These are phyloP conservation scores for Ginglymostoma cirratum DNA, from an alignment of 2,113 vertebrate species.

Conservation along the genomic window DNA sequence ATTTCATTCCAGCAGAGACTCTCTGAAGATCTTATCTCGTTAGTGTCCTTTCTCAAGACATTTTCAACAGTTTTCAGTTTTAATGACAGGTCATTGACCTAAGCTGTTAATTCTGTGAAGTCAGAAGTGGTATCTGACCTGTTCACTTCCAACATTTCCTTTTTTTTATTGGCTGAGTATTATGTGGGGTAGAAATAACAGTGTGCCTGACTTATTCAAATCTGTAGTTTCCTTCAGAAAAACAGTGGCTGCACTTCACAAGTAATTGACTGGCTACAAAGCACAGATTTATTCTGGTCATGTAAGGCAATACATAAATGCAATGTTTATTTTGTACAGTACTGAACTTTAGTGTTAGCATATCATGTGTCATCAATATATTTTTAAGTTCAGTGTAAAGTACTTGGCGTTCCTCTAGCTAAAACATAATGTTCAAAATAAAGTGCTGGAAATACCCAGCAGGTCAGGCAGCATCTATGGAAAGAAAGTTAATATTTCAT, in stretches of 20 bases:
- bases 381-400: not conserved
- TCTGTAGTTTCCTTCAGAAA: not conserved
- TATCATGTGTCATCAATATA: not conserved
- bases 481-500: not conserved
- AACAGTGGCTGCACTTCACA: not conserved
- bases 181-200: not conserved
- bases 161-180: not conserved
- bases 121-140: not conserved
- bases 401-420: not conserved
- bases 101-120: not conserved
- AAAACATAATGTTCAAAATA: not conserved
- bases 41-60: not conserved
- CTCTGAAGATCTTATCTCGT: not conserved
- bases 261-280: not conserved
- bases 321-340: not conserved
- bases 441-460: not conserved
- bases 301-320: no score
- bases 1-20: not conserved
- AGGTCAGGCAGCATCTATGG: not conserved
- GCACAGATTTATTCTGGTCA: not conserved
- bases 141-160: not conserved
- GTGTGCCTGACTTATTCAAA: not conserved
- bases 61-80: not conserved
- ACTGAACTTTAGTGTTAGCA: not conserved
- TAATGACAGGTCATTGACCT: not conserved